phyloP scores from a whole-genome alignment of 1,140 invertebrate species.

The Parasteatoda tepidariorum region DNA sequence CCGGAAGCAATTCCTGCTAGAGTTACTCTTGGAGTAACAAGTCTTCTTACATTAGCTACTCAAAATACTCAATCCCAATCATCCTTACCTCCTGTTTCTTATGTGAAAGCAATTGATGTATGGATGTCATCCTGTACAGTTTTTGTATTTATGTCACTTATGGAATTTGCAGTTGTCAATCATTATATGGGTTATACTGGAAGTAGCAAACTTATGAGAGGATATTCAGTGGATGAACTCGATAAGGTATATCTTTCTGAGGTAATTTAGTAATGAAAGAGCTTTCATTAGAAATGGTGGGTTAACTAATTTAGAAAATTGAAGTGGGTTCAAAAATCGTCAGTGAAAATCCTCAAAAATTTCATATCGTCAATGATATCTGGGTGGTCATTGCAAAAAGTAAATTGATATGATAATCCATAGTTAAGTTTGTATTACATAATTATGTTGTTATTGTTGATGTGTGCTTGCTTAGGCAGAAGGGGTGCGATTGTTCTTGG shows the following conservation, averaged over 20 bases:
- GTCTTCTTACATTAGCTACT: conserved; percentile 80
- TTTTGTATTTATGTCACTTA: conserved; percentile 90
- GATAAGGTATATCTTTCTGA: conserved; percentile 36
- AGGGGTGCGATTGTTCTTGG: too few species aligned
- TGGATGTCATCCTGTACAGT: conserved; percentile 95
- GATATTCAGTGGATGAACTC: conserved; percentile 85
- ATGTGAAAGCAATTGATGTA: conserved; percentile 91
- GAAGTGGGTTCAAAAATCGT: too few species aligned
- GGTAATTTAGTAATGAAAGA: too few species aligned
- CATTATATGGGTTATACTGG: conserved; percentile 76
- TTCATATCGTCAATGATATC: too few species aligned
- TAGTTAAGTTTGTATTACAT: too few species aligned
- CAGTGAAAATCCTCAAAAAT: too few species aligned
- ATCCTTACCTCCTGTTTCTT: conserved; percentile 88
- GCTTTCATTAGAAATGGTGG: too few species aligned
- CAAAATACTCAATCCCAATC: conserved; percentile 92
- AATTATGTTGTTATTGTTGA: too few species aligned
- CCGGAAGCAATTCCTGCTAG: conserved; percentile 75
- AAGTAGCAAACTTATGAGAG: conserved; percentile 87
- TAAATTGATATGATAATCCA: too few species aligned
- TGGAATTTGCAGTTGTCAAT: conserved; percentile 93
- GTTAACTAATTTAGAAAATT: too few species aligned
- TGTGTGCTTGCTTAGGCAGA: too few species aligned
- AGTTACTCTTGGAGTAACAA: conserved; percentile 75
- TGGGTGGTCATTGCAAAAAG: too few species aligned